A percentile compares a stretch with the other conserved stretches of the same genome.
These are phyloP conservation scores for Salvelinus alpinus DNA, from an alignment of 2,113 vertebrate species.

Conservation along the genomic window DNA sequence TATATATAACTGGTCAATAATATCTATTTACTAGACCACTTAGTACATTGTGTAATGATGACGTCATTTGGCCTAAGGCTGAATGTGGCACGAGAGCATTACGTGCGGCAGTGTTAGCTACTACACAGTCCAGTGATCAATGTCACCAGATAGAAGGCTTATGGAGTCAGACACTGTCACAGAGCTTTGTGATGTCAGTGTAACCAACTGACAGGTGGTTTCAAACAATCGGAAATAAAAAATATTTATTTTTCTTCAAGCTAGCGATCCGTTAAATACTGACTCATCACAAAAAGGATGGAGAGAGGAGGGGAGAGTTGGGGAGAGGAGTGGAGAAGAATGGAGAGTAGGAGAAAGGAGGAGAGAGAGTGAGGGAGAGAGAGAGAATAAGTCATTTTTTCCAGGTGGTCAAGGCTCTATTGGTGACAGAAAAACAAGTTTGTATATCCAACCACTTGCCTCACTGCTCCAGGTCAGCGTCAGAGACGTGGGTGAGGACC, in stretches of 20 bases:
- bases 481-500: conserved; percentile 85
- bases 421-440: conserved; percentile 62
- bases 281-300: conserved; percentile 62
- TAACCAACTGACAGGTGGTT: conserved; percentile 43
- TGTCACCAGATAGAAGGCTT: background rate
- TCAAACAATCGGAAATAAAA: conserved; percentile 39
- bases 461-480: conserved; percentile 88
- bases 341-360: too few relatives aligned
- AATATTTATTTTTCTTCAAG: conserved; percentile 53
- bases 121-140: conserved; percentile 5
- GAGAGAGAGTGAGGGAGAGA: conserved; percentile 30
- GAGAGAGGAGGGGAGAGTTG: conserved; percentile 29
- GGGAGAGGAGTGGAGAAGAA: background rate
- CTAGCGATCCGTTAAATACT: conserved; percentile 45
- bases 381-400: conserved; percentile 71
- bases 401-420: conserved; percentile 69
- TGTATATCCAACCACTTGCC: conserved; percentile 64
- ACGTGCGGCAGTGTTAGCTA: background rate
- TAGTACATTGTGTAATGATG: background rate
- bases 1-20: too few relatives aligned
- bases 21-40: too few relatives aligned
- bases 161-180: conserved; percentile 22
- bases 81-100: background rate
- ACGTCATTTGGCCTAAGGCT: background rate
- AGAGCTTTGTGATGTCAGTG: conserved; percentile 59